Evolutionary conservation across 1,140 invertebrate species (phyloP), one percentile per base, ranked within the genome.

Genomic region (Mactra quadrangularis): DNA sequence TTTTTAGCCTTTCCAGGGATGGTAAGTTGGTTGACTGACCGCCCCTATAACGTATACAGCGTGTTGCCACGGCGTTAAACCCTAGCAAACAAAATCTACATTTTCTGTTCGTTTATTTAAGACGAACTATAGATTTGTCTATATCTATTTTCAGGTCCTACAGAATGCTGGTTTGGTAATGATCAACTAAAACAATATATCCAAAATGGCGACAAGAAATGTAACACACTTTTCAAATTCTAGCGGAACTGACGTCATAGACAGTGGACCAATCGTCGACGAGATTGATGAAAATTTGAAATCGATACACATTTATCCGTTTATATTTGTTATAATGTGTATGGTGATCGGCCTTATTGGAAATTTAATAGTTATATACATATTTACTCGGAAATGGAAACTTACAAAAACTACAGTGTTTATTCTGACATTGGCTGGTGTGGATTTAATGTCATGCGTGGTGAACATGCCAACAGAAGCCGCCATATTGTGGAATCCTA

Each of bases 381-480:
- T 82, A 22, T 82, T 74, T 27, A 52, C 59, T 19, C 19, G 7
- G 1, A 53, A 55, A 53, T 82, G 79, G 79, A 82, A 82, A 45
- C 25, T 64, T 25, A 82, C 79, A 15, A 82, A 82, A 55, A 82
- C 79, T 29, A 82, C 70, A 1, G 27, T 82, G 29, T 82, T 82
- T 50, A 75, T 82, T 53, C 45, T 82, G 1, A 74, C 71, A 0
- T 59, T 82, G 3, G 79, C 79, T 3, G 71, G 70, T 13, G 71
- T 82, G 1, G 79, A 82, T 38, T 22, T 74, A 7, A 50, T 82
- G 29, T 74, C 70, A 4, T 82, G 79, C 62, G 13, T 75, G n/a
- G 53, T 82, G 3, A 82, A 82, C 53, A 82, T 82, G 70, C 79
- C 79, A 6, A 53, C 60, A 13, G 79, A 82, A 38, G 79, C 70